A percentile compares a stretch with the other conserved stretches of the same genome.
Conservation (phyloP, 1,140 invertebrate species). For the Cyclina sinensis region DNA sequence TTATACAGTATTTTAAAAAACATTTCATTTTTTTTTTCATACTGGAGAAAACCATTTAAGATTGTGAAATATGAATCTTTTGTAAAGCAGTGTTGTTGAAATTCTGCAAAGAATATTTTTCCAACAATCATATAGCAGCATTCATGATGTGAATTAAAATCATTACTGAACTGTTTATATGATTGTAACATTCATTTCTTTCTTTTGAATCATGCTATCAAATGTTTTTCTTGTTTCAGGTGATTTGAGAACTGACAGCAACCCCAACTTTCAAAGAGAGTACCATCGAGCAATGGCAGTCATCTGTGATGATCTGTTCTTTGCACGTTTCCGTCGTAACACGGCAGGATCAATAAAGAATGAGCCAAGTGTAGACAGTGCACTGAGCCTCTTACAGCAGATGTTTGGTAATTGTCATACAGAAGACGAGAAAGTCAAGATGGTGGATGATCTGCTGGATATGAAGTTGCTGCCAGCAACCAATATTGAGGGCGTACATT, state of each 20-base stretch:
- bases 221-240: too few species aligned
- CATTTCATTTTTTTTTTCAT: too few species aligned
- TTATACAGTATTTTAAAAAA: not conserved
- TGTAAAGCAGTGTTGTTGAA: too few species aligned
- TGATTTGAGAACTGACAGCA: constrained; percentile 83
- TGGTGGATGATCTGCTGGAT: constrained; percentile 83
- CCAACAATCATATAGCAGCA: too few species aligned
- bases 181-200: too few species aligned
- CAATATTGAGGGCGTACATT: constrained; percentile 80
- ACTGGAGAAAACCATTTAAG: too few species aligned
- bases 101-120: too few species aligned
- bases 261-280: constrained; percentile 82
- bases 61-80: too few species aligned
- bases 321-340: constrained; percentile 78
- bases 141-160: too few species aligned
- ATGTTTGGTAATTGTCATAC: constrained; percentile 82
- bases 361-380: constrained; percentile 69
- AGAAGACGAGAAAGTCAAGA: constrained; percentile 80
- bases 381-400: constrained; percentile 77
- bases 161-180: too few species aligned
- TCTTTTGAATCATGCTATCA: too few species aligned
- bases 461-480: constrained; percentile 81
- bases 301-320: constrained; percentile 85
- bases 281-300: constrained; percentile 84
- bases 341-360: constrained; percentile 67